Conservation (phyloP, 2,888 invertebrate species). For the Steromphala cineraria region DNA sequence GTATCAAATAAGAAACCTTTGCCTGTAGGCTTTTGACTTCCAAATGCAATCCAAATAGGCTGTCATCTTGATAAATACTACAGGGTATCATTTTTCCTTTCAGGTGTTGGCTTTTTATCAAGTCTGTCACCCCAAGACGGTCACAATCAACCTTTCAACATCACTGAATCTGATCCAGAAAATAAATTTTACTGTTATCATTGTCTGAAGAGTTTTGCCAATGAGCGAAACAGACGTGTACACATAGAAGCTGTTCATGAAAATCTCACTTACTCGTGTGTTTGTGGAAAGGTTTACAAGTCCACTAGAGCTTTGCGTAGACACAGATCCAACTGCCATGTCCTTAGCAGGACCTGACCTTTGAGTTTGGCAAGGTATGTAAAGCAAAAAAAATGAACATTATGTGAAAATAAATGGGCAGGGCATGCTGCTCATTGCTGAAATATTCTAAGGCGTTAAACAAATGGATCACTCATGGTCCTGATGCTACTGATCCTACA, state of each 20-base stretch:
- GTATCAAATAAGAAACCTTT: no score
- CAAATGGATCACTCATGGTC: no score
- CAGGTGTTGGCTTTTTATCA: neutral
- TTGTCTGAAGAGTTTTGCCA: no score
- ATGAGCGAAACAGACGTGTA: no score
- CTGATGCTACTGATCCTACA: no score
- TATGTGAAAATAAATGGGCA: no score
- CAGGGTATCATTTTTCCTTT: neutral
- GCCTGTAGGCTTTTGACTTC: no score
- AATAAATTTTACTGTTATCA: neutral
- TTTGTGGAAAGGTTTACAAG: slow-evolving; percentile 8
- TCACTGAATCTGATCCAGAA: neutral
- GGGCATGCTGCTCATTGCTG: no score
- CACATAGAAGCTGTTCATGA: slow-evolving; percentile 6
- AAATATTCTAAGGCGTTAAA: no score
- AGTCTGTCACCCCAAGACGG: neutral
- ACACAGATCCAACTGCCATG: neutral
- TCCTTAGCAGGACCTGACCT: neutral
- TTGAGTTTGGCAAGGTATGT: neutral
- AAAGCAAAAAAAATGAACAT: no score
- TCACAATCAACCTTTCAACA: no score
- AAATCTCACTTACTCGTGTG: neutral
- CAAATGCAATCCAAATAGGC: no score
- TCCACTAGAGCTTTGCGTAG: neutral
- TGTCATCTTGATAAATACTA: neutral